Base-by-base conservation (phyloP, 2,797 vertebrate genomes). In the Pagetopsis macropterus region DNA sequence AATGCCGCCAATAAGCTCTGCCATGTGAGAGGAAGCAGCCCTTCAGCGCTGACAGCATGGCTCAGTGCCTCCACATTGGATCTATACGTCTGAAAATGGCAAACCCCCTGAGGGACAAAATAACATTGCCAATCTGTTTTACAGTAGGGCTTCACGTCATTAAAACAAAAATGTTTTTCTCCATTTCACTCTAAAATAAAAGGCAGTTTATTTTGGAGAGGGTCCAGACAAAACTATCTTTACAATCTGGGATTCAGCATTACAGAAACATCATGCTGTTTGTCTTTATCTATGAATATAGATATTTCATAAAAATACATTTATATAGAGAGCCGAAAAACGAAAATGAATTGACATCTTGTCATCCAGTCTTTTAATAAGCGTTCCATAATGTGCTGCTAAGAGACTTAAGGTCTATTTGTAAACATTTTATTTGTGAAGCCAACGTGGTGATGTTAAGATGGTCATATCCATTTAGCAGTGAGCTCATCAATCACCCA, bases 1-100 rank as follows among this genome's bases (percentile, higher is more conserved):
- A 84, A 80, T 88, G 85, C 88, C 90, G 89, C 90, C 91, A 91
- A 93, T 93, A 91, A 93, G 90, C 87, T 91, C 88, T 59, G 79
- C 88, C 89, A 90, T 90, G 91, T 75, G 67, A 89, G 86, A 91
- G 77, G 85, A 87, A 87, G 84, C 86, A 87, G 87, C 84, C 87
- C 79, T 84, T 87, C 86, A 89, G 85, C 61, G 12, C 76, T 79
- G 84, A 85, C 79, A 77, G 78, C 84, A 87, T 50, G 88, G 84
- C 87, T 91, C 87, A 84, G 76, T 84, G 86, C 79, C 70, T 86
- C 79, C 81, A 79, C 79, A 83, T 83, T 83, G 81, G 82, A 83
- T 90, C 88, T 82, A 82, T 87, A 87, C 2, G 10, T 89, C 76
- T 77, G 81, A 82, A 88, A 87, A 87, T 83, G 82, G 81, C 83